Evolutionary conservation across 92 coral and sea anemone genomes (phyloP).

Genomic region (Umimayanthus kanabou): DNA sequence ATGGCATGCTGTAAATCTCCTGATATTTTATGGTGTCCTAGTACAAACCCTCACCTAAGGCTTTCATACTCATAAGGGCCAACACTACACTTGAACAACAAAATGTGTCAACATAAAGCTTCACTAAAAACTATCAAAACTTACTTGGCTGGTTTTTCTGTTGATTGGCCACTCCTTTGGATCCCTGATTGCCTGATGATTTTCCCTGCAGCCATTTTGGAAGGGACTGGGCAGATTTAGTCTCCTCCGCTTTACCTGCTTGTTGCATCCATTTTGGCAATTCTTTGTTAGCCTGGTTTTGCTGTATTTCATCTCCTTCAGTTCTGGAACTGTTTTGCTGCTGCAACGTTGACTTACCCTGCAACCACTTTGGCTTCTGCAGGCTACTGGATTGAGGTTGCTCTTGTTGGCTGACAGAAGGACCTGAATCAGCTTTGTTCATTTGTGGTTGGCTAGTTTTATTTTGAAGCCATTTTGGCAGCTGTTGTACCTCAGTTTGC

Average conservation of each 20-base stretch:
- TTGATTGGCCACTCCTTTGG: neutral
- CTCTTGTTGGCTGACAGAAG: neutral
- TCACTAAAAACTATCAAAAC: neutral
- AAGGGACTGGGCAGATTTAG: conserved; percentile 22
- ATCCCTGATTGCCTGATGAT: conserved; percentile 11
- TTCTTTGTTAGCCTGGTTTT: conserved; percentile 28
- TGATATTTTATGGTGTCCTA: too few relatives aligned
- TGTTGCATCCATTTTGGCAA: conserved; percentile 78
- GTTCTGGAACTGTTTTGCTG: conserved; percentile 6
- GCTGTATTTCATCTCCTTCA: neutral
- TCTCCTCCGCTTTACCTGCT: neutral
- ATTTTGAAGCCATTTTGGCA: conserved; percentile 47
- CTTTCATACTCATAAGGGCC: too few relatives aligned
- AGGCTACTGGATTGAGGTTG: neutral
- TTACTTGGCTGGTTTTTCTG: conserved; percentile 29
- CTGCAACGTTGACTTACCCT: neutral
- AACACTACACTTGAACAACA: too few relatives aligned
- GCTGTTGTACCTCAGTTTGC: conserved; percentile 19
- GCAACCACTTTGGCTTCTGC: conserved; percentile 26
- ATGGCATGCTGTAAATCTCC: too few relatives aligned
- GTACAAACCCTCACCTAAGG: too few relatives aligned
- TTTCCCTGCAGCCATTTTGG: conserved; percentile 76
- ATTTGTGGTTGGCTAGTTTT: neutral
- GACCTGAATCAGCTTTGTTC: neutral
- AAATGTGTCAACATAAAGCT: too few relatives aligned